phyloP scores from a whole-genome alignment of 2,797 vertebrate genomes.

The Halcyon badia region DNA sequence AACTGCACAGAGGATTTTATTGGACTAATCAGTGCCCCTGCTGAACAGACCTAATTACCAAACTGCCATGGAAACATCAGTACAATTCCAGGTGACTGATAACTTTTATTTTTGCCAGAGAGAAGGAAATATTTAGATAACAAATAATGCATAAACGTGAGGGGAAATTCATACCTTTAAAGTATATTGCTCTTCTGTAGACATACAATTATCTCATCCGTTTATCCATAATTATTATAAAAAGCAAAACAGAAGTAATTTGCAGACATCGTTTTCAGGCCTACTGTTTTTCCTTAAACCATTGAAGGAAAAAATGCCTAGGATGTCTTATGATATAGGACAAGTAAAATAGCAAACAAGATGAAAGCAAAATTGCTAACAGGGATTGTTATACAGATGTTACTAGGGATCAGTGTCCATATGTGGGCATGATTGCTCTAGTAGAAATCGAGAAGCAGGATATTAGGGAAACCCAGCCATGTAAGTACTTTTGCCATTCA shows the following conservation, averaged over 20 bases:
- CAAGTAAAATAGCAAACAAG: background rate
- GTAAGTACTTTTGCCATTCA: background rate
- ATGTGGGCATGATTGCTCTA: background rate
- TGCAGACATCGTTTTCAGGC: background rate
- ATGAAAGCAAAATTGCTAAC: constrained; percentile 18
- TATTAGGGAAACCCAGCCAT: background rate
- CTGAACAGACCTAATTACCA: constrained; percentile 74
- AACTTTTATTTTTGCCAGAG: constrained; percentile 59
- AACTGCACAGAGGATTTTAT: constrained; percentile 43
- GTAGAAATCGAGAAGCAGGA: background rate
- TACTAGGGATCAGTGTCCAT: background rate
- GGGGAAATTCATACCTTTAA: background rate
- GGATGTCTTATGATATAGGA: background rate
- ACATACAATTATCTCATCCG: background rate
- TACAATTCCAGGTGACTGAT: constrained; percentile 44
- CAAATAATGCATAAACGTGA: background rate
- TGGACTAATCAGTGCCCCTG: constrained; percentile 11
- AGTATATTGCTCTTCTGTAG: background rate
- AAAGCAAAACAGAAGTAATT: background rate
- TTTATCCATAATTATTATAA: constrained; percentile 17
- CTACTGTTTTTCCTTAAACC: background rate
- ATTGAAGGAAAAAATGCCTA: background rate
- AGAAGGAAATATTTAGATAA: constrained; percentile 57
- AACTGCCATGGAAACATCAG: constrained; percentile 67
- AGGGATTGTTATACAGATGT: background rate